A percentile compares a stretch with the other conserved stretches of the same genome.
phyloP scores from a whole-genome alignment of 2,888 invertebrate genomes.

The Hypselothyrea guttata region DNA sequence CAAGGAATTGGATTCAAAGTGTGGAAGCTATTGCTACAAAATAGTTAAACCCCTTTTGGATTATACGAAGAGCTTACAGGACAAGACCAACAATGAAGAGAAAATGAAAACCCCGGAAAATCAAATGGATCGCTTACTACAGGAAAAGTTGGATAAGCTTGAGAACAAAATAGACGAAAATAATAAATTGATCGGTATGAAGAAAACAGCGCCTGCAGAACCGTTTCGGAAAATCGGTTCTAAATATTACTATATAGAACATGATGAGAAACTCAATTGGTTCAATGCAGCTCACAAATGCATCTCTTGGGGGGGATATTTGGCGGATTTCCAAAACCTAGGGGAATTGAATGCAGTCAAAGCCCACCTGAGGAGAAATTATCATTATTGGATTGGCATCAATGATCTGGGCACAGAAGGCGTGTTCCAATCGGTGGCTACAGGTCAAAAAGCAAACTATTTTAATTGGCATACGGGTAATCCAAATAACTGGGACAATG shows the following conservation, averaged over 20 bases:
- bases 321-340: slow-evolving; percentile 5
- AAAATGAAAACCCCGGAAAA: not conserved
- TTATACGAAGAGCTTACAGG: not conserved
- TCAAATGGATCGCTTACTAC: not conserved
- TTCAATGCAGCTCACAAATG: slow-evolving; percentile 9
- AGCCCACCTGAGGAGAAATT: not conserved
- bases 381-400: slow-evolving; percentile 9
- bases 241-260: slow-evolving; percentile 13
- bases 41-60: not conserved
- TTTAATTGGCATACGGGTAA: not conserved
- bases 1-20: not conserved
- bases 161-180: not conserved
- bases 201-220: not conserved
- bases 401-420: slow-evolving; percentile 7
- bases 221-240: slow-evolving; percentile 7
- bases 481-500: not conserved
- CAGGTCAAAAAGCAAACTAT: not conserved
- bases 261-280: not conserved
- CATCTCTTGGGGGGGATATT: not conserved
- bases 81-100: not conserved
- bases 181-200: too few species aligned
- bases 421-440: not conserved
- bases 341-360: not conserved
- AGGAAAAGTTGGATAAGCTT: not conserved
- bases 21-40: not conserved